A percentile compares a stretch with the other conserved stretches of the same genome.
Evolutionary conservation across 1,140 invertebrate species (phyloP).

Genomic region (Rhizoglyphus robini): DNA sequence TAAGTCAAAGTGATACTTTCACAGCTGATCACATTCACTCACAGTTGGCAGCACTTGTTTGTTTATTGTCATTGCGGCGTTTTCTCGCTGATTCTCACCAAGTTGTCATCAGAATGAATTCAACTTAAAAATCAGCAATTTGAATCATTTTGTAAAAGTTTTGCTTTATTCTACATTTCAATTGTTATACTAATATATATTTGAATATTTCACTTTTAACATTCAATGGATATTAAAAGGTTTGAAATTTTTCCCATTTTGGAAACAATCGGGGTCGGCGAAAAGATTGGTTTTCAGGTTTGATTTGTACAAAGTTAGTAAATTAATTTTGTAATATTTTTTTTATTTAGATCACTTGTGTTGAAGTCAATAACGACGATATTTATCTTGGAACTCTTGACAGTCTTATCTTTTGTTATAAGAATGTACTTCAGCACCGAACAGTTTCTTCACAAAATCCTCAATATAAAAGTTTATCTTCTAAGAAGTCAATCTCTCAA

Average conservation of each 20-base stretch:
- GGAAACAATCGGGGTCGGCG: neutral
- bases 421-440: neutral
- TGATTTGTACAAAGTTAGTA: neutral
- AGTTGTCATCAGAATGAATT: no score
- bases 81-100: no score
- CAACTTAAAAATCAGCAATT: no score
- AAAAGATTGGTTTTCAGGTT: constrained; percentile 9
- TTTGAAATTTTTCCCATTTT: constrained; percentile 5
- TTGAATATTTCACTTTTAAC: no score
- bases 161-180: no score
- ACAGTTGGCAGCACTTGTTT: no score
- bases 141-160: no score
- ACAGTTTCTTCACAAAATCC: neutral
- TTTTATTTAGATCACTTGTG: constrained; percentile 6
- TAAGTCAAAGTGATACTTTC: no score
- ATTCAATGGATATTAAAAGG: constrained; percentile 4
- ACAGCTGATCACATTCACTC: no score
- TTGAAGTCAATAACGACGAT: constrained; percentile 3
- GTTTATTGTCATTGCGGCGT: no score
- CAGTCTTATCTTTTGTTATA: neutral
- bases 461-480: neutral
- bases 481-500: neutral
- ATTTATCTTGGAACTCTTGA: constrained; percentile 8
- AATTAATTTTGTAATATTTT: neutral
- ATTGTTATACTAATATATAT: no score